Evolutionary conservation across 2,113 vertebrate genomes (phyloP).

Genomic region (Rostratula benghalensis): DNA sequence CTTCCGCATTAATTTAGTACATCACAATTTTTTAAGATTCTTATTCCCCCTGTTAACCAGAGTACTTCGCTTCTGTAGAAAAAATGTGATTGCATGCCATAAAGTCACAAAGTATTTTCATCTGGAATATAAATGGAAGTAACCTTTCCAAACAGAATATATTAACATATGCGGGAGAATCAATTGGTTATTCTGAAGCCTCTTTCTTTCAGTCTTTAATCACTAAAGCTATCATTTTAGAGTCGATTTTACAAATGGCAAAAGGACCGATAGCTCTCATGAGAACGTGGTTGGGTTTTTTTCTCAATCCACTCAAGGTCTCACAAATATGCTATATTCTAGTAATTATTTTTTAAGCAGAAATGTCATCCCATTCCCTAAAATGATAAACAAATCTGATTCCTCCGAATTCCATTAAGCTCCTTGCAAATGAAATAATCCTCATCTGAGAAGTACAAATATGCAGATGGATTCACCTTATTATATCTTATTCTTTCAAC

Average conservation of each 20-base stretch:
- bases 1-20: not conserved
- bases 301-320: not conserved
- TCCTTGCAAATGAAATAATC: constrained; percentile 7
- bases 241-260: constrained; percentile 1
- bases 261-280: not conserved
- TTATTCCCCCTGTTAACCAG: not conserved
- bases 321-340: not conserved
- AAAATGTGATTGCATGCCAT: not conserved
- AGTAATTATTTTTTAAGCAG: not conserved
- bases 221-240: constrained; percentile 22
- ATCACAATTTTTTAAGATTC: not conserved
- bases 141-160: constrained; percentile 59
- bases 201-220: constrained; percentile 37
- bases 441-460: constrained; percentile 16
- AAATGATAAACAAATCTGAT: constrained; percentile 7
- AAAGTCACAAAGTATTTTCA: constrained; percentile 37
- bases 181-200: constrained; percentile 4
- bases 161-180: constrained; percentile 34
- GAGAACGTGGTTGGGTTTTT: not conserved
- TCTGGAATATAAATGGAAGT: constrained; percentile 50
- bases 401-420: not conserved
- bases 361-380: not conserved
- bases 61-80: not conserved
- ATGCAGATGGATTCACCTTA: not conserved
- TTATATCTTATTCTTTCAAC: not conserved